phyloP scores from a whole-genome alignment of 2,797 vertebrate genomes.

The Enteromius trimaculatus region DNA sequence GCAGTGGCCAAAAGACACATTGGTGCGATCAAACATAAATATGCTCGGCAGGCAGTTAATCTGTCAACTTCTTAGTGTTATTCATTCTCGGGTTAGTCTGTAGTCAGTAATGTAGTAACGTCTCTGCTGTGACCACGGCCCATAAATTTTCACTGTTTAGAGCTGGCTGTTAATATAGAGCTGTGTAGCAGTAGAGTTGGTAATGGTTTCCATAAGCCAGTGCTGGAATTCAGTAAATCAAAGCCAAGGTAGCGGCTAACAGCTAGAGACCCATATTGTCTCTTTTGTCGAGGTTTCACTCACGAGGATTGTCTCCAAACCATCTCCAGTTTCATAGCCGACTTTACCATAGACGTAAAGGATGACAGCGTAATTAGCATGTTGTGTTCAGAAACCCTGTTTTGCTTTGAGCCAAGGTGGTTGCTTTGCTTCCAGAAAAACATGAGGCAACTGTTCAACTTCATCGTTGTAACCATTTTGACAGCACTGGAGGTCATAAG shows the following conservation, averaged over 20 bases:
- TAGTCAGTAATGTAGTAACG: constrained; percentile 60
- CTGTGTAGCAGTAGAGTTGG: constrained; percentile 69
- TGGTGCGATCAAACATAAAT: constrained; percentile 53
- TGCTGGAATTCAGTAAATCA: constrained; percentile 60
- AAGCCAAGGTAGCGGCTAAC: constrained; percentile 53
- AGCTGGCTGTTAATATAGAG: constrained; percentile 70
- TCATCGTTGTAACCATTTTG: constrained; percentile 29
- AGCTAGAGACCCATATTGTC: constrained; percentile 30
- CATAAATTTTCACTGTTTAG: constrained; percentile 65
- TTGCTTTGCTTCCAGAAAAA: constrained; percentile 20
- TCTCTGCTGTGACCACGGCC: constrained; percentile 58
- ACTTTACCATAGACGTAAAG: constrained; percentile 26
- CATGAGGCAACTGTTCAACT: neutral
- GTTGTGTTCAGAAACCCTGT: constrained; percentile 40
- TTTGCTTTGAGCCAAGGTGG: constrained; percentile 32
- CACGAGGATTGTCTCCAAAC: constrained; percentile 37
- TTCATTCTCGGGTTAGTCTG: constrained; percentile 55
- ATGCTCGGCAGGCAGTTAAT: constrained; percentile 57
- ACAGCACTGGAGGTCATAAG: constrained; percentile 40
- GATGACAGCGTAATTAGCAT: constrained; percentile 49
- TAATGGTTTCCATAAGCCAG: constrained; percentile 79
- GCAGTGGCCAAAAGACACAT: constrained; percentile 51
- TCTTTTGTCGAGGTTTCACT: constrained; percentile 33
- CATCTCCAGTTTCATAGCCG: constrained; percentile 35
- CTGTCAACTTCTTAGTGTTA: constrained; percentile 57